Evolutionary conservation across 2,797 vertebrate genomes (phyloP), one percentile per base, ranked within the genome.

Genomic region (Coregonus sp.): DNA sequence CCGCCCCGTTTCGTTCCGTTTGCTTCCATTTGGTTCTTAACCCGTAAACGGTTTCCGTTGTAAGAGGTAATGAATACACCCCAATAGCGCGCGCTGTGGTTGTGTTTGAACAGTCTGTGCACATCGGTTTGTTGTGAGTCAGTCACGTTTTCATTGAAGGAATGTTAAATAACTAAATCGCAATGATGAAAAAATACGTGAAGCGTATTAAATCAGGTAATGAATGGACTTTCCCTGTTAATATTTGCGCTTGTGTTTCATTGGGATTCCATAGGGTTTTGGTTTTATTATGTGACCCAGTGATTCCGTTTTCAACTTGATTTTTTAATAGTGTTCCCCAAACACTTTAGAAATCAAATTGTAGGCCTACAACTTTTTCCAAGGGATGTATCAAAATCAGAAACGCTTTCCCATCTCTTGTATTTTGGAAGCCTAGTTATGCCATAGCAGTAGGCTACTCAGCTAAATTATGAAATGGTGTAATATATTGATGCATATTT

Each of bases 121-220:
- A 25, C 25, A 25, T 25, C 25, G 25, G 25, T 25, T 25, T 25
- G 25, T 25, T 25, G 25, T 25, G 25, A 25, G 25, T 18, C 54
- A 5, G 54, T 56, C 54, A 18, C 16, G 35, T 65, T n/a, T n/a
- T 33, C 47, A n/a, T n/a, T 52, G 50, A 40, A 68, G 15, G 12
- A 52, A 12, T 3, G 31, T 11, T 14, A 15, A 5, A 20, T 40
- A 20, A 7, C 29, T 11, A 20, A 37, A n/a, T n/a, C 66, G 47
- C 25, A 2, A 85, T 82, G 80, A 71, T 70, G 37, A 51, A 61
- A 9, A 74, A 37, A 18, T 81, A 80, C 25, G 65, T 82, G 6
- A 85, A 85, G 16, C 80, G 81, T 25, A 71, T 80, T 20, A 85
- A 73, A 67, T 85, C 78, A 52, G 81, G 83, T 82, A 33, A n/a